Evolutionary conservation across 2,797 vertebrate species (phyloP).

Genomic region (Melanotaenia trifasciata): DNA sequence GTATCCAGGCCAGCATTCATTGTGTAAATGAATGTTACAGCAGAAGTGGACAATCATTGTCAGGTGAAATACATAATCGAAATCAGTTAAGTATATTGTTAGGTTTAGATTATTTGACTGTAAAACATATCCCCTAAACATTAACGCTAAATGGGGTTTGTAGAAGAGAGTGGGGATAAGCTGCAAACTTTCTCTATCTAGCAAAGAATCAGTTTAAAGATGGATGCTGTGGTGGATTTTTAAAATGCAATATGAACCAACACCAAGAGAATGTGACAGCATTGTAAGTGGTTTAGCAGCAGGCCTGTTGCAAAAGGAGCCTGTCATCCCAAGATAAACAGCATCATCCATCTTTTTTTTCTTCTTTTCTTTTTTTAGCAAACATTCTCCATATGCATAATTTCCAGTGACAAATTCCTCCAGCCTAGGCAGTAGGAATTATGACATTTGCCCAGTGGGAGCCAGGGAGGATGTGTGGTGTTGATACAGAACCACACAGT

Average conservation of each 20-base stretch:
- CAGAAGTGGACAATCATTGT: not conserved
- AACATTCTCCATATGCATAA: slow-evolving; percentile 13
- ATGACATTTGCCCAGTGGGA: not conserved
- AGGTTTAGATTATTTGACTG: slow-evolving; percentile 4
- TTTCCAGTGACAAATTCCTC: slow-evolving; percentile 19
- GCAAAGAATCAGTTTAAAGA: not conserved
- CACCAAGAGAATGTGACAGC: slow-evolving; percentile 13
- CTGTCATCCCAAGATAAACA: slow-evolving; percentile 8
- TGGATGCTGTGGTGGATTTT: slow-evolving; percentile 5
- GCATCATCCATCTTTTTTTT: slow-evolving; percentile 2
- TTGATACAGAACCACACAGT: slow-evolving; percentile 4
- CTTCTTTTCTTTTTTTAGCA: slow-evolving; percentile 4
- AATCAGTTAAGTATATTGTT: not conserved
- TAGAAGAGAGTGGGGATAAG: not conserved
- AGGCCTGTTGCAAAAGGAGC: not conserved
- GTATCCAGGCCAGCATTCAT: not conserved
- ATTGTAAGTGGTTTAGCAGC: not conserved
- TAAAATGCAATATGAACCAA: slow-evolving; percentile 14
- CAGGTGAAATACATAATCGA: slow-evolving; percentile 1
- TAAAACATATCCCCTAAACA: not conserved
- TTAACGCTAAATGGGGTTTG: not conserved
- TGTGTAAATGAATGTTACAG: not conserved
- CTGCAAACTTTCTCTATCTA: not conserved
- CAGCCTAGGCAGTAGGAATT: slow-evolving; percentile 7
- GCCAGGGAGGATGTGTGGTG: not conserved